Evolutionary conservation across 2,113 vertebrate species (phyloP), one percentile per base, ranked within the genome.

Genomic region (Hydrochoerus hydrochaeris): DNA sequence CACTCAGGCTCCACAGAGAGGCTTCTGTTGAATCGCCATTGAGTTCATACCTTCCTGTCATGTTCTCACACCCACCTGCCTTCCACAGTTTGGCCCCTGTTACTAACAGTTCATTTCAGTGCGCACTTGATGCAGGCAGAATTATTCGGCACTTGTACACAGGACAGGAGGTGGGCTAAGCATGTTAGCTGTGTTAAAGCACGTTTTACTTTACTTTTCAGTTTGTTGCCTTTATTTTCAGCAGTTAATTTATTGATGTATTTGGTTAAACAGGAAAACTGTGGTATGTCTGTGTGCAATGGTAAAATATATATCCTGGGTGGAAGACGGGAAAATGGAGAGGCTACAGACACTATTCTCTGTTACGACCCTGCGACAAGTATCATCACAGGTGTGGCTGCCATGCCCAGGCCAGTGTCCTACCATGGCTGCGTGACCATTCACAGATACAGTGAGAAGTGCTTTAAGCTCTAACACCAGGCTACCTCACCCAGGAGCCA

Each of bases 351-450:
- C 98, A 99, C 99, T 87, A 99, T 99, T 98, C 98, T 99, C 92
- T 99, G 99, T 96, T 99, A 99, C 0, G 99, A 99, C 98, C 99
- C 99, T 32, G 98, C 99, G 10, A 99, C 99, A 0, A 99, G 99
- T 96, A 99, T 99, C 99, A 99, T 99, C 98, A 99, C 99, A 0
- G 99, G 99, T 35, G 99, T 99, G 58, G 99, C 99, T 30, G 99
- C 99, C 81, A 99, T 99, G 99, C 99, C 99, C 24, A 98, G 99
- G 91, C 99, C 99, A 75, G 99, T 99, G 98, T 99, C 99, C 0
- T 99, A 99, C 92, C 99, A 99, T 0, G 99, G 99, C 98, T 99
- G 99, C 92, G 99, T 99, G 92, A 99, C 99, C 90, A 99, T 99
- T 96, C 99, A 99, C 96, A 99, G 99, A 98, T 99, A 99, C 97